phyloP scores from a whole-genome alignment of 2,113 vertebrate genomes.

The Notothenia rossii region DNA sequence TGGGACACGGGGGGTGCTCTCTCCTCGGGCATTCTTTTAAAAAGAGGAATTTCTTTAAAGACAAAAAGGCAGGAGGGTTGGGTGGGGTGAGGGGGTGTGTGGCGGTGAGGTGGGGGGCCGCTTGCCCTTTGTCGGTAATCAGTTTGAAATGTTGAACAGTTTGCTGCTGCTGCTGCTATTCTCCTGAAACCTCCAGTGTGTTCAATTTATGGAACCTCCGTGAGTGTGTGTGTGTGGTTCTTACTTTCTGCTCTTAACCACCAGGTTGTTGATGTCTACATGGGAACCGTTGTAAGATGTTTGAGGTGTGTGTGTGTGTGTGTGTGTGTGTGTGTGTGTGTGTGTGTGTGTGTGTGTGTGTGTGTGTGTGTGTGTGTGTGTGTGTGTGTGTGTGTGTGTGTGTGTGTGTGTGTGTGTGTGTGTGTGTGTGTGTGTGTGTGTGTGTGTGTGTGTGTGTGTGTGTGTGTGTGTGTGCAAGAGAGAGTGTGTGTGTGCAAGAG shows the following conservation, averaged over 20 bases:
- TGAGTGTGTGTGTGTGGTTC: slow-evolving; percentile 25
- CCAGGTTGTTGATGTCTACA: slow-evolving; percentile 52
- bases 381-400: no score
- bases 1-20: slow-evolving; percentile 54
- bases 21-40: slow-evolving; percentile 80
- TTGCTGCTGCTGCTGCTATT: slow-evolving; percentile 63
- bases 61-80: slow-evolving; percentile 78
- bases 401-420: no score
- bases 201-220: slow-evolving; percentile 52
- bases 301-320: slow-evolving; percentile 38
- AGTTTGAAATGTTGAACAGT: slow-evolving; percentile 78
- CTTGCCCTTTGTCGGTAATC: slow-evolving; percentile 78
- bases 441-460: no score
- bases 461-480: no score
- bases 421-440: no score
- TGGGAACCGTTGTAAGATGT: slow-evolving; percentile 56
- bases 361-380: no score
- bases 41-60: slow-evolving; percentile 84
- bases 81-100: slow-evolving; percentile 59
- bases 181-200: slow-evolving; percentile 52
- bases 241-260: slow-evolving; percentile 30
- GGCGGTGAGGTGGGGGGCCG: slow-evolving; percentile 55
- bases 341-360: no score
- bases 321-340: no score
- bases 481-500: no score